Base-by-base conservation (phyloP, 2,888 invertebrate species). In the Drosophila mimica region DNA sequence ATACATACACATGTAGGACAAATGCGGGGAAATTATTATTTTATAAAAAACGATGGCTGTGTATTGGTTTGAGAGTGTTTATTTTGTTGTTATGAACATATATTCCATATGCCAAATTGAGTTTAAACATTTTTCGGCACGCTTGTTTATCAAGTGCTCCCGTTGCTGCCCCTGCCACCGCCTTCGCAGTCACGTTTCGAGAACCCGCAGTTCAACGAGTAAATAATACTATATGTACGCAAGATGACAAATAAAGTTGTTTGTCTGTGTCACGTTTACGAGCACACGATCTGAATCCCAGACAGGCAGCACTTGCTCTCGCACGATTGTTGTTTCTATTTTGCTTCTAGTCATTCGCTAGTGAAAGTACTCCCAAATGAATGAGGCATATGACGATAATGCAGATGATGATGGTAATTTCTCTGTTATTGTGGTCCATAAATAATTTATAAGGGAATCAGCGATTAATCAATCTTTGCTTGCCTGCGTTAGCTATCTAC, bases 211-310 rank as follows among this genome's bases (percentile, higher is more conserved):
- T 20, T 46, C 25, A 0, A 20, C 20, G 56, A 49, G 63, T 30
- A 68, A 60, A 70, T 48, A 59, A 28, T 59, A 28, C 25, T 15
- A 4, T 49, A 8, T 15, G 46, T 25, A 25, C 25, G 28, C 38
- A 54, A 36, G 74, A 82, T 86, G 76, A 89, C 83, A 90, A 89
- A 90, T 77, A 70, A 72, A 77, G 70, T 76, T 82, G 74, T 83
- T 78, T 74, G 83, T 70, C 74, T 86, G 73, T 81, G 89, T 90
- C 88, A 88, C 90, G 87, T 87, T 87, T 88, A 57, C 54, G 69
- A 57, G 76, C 82, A 84, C 70, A 89, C 79, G 74, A 76, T 88
- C 68, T 51, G 54, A 65, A 59, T 54, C 34, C 11, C 36, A 28
- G 51, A 49, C 38, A 8, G 33, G 28, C 57, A 60, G 49, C 73